Evolutionary conservation across 2,113 vertebrate genomes (phyloP).

Genomic region (Sylvicapra grimmia): DNA sequence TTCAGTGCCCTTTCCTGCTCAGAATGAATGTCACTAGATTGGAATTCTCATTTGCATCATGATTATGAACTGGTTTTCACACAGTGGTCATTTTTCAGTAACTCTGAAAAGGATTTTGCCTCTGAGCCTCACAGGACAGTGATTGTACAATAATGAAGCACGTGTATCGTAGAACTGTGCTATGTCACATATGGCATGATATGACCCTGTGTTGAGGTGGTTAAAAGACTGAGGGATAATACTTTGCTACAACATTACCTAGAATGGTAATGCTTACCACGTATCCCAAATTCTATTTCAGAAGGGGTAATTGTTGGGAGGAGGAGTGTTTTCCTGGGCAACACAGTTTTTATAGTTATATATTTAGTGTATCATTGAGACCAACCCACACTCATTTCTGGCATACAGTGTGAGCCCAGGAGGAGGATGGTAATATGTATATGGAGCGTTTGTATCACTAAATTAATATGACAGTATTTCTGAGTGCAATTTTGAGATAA

Average conservation of each 20-base stretch:
- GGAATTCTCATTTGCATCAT: neutral
- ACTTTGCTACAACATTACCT: neutral
- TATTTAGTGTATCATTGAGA: neutral
- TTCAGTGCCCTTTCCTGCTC: neutral
- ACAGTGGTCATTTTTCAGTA: neutral
- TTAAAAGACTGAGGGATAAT: neutral
- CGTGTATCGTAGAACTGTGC: neutral
- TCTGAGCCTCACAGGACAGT: neutral
- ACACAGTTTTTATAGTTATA: neutral
- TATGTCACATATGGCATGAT: accelerated
- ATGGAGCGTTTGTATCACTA: neutral
- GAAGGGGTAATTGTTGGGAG: neutral
- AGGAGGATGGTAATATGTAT: neutral
- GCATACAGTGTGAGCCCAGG: neutral
- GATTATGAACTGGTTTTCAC: neutral
- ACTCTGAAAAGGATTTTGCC: neutral
- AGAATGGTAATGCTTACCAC: neutral
- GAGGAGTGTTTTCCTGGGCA: neutral
- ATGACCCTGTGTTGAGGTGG: neutral
- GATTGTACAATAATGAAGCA: neutral
- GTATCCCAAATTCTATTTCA: neutral
- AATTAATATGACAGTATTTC: neutral
- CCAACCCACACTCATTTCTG: neutral
- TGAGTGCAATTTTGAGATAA: neutral
- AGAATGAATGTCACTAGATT: neutral